Base-by-base conservation (phyloP, 2,113 vertebrate genomes). In the Aldabrachelys gigantea region DNA sequence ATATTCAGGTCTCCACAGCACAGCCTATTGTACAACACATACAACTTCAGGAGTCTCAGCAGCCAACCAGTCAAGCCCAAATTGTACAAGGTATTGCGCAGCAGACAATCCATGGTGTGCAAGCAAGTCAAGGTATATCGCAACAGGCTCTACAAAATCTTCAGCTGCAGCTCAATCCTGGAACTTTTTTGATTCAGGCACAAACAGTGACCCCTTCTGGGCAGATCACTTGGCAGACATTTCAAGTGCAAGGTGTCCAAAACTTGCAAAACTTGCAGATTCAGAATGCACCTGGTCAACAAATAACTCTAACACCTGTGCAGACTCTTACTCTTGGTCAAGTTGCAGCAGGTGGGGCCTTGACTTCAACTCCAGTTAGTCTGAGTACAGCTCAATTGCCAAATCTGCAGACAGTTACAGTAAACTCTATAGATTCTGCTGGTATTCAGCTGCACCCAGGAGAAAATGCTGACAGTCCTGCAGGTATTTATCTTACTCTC, bases 171-270 rank as follows among this genome's bases (percentile, higher is more conserved):
- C 99, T 99, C 98, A 99, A 99, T 97, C 99, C 99, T 47, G 99
- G 98, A 99, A 99, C 99, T 91, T 99, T 99, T 98, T 98, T 99
- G 98, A 99, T 99, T 98, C 99, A 99, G 98, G 99, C 99, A 94
- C 99, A 99, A 98, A 99, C 99, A 44, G 99, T 99, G 98, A 99
- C 99, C 53, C 99, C 99, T 59, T 99, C 99, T 84, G 99, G 99
- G 96, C 99, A 99, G 98, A 99, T 99, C 98, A 99, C 99, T 96
- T 99, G 99, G 99, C 99, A 99, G 96, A 99, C 99, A 69, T 99
- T 99, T 98, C 99, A 99, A 98, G 99, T 99, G 95, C 99, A 99
- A 97, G 99, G 99, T 89, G 99, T 99, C 87, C 99, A 99, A 97
- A 99, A 99, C 96, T 99, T 99, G 95, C 99, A 99, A 98, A 99